Evolutionary conservation across 1,140 invertebrate genomes (phyloP), one percentile per base, ranked within the genome.

Genomic region (Dolichoris vasculosae): DNA sequence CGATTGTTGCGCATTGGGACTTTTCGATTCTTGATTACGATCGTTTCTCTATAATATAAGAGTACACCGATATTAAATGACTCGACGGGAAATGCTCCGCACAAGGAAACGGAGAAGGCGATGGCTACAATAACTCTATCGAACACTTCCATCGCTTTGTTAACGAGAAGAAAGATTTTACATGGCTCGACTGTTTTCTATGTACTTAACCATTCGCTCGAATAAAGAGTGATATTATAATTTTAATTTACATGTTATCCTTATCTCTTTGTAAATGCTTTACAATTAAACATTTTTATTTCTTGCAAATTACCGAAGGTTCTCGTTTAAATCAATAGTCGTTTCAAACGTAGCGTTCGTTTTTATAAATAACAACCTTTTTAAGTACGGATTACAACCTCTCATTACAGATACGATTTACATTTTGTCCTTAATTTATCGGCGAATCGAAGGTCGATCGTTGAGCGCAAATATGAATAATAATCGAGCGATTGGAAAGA

Each of bases 41-140:
- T 84, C 83, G 23, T 38, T 59, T 35, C 23, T 69, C 63, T 32
- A n/a, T n/a, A 73, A 73, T 38, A 64, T 40, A 13, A 23, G 38
- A 20, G 59, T 63, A 23, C 1, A 38, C 35, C 20, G 79, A 69
- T 82, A 82, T 82, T 48, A 82, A 55, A 55, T 82, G 82, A 84
- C 82, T 78, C 75, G 75, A 32, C 71, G 82, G 71, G 73, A 83
- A 75, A 46, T 15, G 32, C 26, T 51, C 30, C 3, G n/a, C n/a
- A 0, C 13, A 38, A 63, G 35, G 35, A 59, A 82, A 73, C 35
- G 67, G 26, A 51, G 59, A 30, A 67, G 32, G 32, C 40, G 55
- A 71, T 30, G n/a, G 35, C 17, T 46, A 64, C 55, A 83, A 83
- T 83, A 55, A 83, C 81, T 83, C 71, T 83, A 83, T 83, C 78